These are phyloP conservation scores for Coboldia fuscipes DNA, from an alignment of 1,140 invertebrate species.

Conservation along the genomic window DNA sequence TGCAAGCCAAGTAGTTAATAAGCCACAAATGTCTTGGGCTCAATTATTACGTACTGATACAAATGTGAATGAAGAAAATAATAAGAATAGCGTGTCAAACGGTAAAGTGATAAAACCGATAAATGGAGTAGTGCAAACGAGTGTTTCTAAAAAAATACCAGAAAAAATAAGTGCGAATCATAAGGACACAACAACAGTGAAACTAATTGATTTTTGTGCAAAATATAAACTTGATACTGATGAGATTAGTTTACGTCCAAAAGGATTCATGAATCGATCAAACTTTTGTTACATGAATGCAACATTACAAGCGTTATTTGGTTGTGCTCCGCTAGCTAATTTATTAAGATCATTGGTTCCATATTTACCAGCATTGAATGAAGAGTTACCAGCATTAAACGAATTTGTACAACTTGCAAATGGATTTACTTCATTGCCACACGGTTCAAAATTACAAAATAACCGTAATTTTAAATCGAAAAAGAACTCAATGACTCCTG, in stretches of 20 bases:
- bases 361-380: slow-evolving; percentile 30
- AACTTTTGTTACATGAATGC: slow-evolving; percentile 96
- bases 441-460: slow-evolving; percentile 23
- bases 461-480: slow-evolving; percentile 17
- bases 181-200: slow-evolving; percentile 6
- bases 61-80: no score
- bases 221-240: slow-evolving; percentile 52
- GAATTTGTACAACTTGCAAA: slow-evolving; percentile 48
- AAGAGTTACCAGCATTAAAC: slow-evolving; percentile 76
- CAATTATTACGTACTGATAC: no score
- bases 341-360: slow-evolving; percentile 50
- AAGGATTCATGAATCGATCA: slow-evolving; percentile 72
- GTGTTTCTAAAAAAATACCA: no score
- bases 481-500: slow-evolving; percentile 20
- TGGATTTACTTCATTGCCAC: slow-evolving; percentile 40
- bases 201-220: slow-evolving; percentile 42
- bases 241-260: slow-evolving; percentile 50
- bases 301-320: slow-evolving; percentile 69
- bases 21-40: no score
- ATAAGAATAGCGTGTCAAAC: no score
- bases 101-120: no score
- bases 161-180: not conserved
- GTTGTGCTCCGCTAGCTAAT: slow-evolving; percentile 86
- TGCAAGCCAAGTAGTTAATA: no score
- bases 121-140: no score